These are phyloP conservation scores for Campoletis sonorensis DNA, from an alignment of 1,140 invertebrate species.

Conservation along the genomic window DNA sequence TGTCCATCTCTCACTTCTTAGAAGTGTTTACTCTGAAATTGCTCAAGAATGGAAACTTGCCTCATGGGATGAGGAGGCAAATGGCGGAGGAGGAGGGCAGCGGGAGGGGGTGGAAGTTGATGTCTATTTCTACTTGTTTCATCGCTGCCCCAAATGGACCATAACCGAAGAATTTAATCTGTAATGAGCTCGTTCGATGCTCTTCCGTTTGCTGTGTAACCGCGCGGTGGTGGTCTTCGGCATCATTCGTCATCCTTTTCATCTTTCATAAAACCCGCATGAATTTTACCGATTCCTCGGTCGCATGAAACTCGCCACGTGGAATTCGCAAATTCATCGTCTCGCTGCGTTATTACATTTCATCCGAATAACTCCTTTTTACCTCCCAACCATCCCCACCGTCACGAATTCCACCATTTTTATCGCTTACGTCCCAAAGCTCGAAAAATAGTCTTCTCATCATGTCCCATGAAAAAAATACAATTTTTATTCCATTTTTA, in stretches of 20 bases:
- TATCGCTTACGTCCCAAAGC: not conserved
- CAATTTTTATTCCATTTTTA: too few species aligned
- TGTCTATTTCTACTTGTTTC: not conserved
- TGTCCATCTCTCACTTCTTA: not conserved
- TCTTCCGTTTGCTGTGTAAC: not conserved
- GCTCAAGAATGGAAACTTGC: conserved; percentile 2
- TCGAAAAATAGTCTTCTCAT: too few species aligned
- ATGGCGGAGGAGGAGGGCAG: not conserved
- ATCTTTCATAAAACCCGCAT: not conserved
- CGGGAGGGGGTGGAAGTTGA: not conserved
- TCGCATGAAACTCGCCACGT: not conserved
- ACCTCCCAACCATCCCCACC: not conserved
- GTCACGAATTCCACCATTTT: not conserved
- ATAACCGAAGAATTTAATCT: conserved; percentile 2
- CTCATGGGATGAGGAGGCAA: not conserved
- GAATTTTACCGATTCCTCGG: not conserved
- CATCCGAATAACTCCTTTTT: not conserved
- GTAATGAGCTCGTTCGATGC: conserved; percentile 21
- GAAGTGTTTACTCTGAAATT: conserved; percentile 18
- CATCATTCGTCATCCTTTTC: conserved; percentile 9
- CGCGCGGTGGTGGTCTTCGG: conserved; percentile 15
- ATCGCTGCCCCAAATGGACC: not conserved
- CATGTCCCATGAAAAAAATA: too few species aligned
- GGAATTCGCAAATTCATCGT: not conserved
- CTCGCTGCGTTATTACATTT: not conserved